Conservation (phyloP, 2,888 invertebrate genomes). For the Allacma fusca region DNA sequence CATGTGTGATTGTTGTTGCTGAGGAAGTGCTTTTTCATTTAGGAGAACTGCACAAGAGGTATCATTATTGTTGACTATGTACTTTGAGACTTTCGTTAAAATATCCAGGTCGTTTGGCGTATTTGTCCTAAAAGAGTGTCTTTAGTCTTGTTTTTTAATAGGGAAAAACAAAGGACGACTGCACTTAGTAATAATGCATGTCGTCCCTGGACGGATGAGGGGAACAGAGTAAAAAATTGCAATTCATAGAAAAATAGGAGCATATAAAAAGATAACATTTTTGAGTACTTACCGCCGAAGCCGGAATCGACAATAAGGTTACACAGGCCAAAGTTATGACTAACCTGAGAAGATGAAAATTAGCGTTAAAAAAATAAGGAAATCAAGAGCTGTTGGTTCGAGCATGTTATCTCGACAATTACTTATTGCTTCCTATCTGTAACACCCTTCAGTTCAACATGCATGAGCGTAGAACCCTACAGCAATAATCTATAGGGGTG, state of each 20-base stretch:
- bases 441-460: no score
- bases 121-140: no score
- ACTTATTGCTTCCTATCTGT: background rate
- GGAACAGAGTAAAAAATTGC: background rate
- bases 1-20: no score
- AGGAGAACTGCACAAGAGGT: no score
- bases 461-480: no score
- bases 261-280: background rate
- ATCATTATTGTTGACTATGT: no score
- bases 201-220: background rate
- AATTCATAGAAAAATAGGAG: background rate
- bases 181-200: no score
- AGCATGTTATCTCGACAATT: background rate
- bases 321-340: conserved; percentile 23
- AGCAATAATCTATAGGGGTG: background rate
- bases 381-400: background rate
- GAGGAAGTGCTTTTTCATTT: no score
- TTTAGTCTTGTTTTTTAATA: no score
- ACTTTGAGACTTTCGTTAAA: no score
- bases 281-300: conserved; percentile 19
- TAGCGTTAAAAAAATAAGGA: conserved; percentile 7
- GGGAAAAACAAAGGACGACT: no score
- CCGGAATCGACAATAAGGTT: conserved; percentile 26
- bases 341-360: conserved; percentile 25
- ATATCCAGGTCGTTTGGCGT: no score